These are phyloP conservation scores for Eupristina koningsbergeri DNA, from an alignment of 1,140 invertebrate genomes.

Conservation along the genomic window DNA sequence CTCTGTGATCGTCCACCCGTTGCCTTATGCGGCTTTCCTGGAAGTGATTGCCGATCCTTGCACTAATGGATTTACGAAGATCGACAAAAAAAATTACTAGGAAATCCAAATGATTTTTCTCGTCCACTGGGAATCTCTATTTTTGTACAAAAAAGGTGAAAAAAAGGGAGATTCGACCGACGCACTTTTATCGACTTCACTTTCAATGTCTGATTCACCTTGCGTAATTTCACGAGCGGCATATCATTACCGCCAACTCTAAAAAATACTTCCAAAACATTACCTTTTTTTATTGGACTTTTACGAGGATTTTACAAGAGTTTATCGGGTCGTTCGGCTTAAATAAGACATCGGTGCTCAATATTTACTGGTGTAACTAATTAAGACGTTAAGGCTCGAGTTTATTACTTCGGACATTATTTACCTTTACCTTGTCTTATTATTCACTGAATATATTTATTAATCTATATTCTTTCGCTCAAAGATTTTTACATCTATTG, in stretches of 20 bases:
- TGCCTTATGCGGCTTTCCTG: constrained; percentile 36
- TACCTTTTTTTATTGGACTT: background rate
- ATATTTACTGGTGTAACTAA: background rate
- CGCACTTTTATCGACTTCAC: background rate
- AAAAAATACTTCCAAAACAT: background rate
- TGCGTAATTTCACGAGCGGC: constrained; percentile 10
- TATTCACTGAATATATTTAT: background rate
- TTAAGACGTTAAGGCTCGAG: background rate
- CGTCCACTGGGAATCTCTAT: background rate
- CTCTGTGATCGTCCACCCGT: background rate
- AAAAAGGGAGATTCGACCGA: background rate
- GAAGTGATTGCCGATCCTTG: constrained; percentile 30
- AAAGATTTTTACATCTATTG: background rate
- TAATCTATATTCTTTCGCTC: background rate
- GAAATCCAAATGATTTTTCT: constrained; percentile 18
- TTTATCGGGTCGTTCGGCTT: too few relatives aligned
- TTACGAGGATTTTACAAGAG: constrained; percentile 7
- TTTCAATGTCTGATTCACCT: constrained; percentile 19
- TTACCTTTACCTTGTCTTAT: background rate
- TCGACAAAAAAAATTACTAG: constrained; percentile 25
- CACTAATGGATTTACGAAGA: constrained; percentile 41
- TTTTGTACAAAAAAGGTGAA: constrained; percentile 3
- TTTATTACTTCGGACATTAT: background rate
- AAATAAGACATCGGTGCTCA: background rate
- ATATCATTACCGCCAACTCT: background rate